Evolutionary conservation across 2,113 vertebrate genomes (phyloP).

Genomic region (Coryphaenoides rupestris): DNA sequence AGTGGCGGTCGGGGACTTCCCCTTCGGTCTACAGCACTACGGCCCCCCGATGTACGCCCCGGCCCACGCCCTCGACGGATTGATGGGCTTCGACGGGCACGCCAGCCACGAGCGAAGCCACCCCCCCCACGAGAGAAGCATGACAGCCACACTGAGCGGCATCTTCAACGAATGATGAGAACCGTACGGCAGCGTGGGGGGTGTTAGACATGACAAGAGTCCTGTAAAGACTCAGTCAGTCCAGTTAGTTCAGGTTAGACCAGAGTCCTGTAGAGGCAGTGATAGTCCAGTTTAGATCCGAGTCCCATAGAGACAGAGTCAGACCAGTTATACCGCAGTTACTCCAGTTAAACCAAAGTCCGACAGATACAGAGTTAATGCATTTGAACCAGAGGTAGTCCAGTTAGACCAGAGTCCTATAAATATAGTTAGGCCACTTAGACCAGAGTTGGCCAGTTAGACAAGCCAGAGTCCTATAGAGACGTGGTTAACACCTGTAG

Average conservation of each 20-base stretch:
- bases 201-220: neutral
- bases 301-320: too few relatives aligned
- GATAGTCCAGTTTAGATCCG: too few relatives aligned
- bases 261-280: neutral
- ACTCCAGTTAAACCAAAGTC: too few relatives aligned
- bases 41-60: constrained; percentile 79
- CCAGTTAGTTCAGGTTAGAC: neutral
- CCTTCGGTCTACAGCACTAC: constrained; percentile 92
- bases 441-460: constrained; percentile 6
- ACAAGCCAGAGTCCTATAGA: too few relatives aligned
- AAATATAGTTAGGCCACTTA: neutral
- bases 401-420: constrained; percentile 8
- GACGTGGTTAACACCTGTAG: too few relatives aligned
- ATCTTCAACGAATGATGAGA: constrained; percentile 92
- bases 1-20: constrained; percentile 73
- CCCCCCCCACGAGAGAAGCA: constrained; percentile 54
- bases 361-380: too few relatives aligned
- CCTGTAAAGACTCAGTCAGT: neutral
- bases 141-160: constrained; percentile 93
- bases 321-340: too few relatives aligned
- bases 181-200: constrained; percentile 34
- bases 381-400: too few relatives aligned
- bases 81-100: constrained; percentile 91
- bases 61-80: constrained; percentile 77
- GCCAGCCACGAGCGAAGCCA: constrained; percentile 85